These are phyloP conservation scores for Elmis aenea DNA, from an alignment of 2,888 invertebrate species.

Conservation along the genomic window DNA sequence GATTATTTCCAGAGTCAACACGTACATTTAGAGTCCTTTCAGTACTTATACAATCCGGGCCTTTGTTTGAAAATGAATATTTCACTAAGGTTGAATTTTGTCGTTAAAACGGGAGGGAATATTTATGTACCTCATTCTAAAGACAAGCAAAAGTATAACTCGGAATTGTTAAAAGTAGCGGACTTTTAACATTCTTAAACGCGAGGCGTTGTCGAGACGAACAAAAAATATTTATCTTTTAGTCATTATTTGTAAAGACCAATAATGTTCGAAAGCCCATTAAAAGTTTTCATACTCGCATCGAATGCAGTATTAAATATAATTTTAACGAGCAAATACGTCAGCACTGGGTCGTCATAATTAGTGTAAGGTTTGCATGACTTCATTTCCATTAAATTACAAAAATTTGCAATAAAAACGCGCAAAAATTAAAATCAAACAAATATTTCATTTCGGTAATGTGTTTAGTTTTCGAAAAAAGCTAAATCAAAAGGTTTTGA, in stretches of 20 bases:
- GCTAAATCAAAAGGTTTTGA: no score
- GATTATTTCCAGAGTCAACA: conserved; percentile 43
- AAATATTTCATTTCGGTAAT: conserved; percentile 1
- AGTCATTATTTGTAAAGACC: conserved; percentile 35
- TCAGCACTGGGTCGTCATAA: neutral
- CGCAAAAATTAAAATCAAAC: neutral
- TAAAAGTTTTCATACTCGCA: conserved; percentile 35
- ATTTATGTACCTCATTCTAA: neutral
- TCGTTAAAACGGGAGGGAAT: neutral
- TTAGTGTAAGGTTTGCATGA: no score
- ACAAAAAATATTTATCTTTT: conserved; percentile 23
- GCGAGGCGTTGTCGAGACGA: no score
- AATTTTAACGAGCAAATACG: conserved; percentile 34
- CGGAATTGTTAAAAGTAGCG: neutral
- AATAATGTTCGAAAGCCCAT: conserved; percentile 32
- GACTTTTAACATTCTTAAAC: no score
- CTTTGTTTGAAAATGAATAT: conserved; percentile 14
- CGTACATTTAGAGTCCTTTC: conserved; percentile 29
- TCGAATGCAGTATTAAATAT: conserved; percentile 31
- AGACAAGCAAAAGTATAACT: neutral
- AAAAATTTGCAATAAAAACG: conserved; percentile 1
- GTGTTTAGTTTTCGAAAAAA: no score
- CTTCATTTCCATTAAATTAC: neutral
- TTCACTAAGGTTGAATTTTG: no score
- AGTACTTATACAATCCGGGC: conserved; percentile 12